Conservation (phyloP, 2,113 vertebrate species). For the Pungitius pungitius region DNA sequence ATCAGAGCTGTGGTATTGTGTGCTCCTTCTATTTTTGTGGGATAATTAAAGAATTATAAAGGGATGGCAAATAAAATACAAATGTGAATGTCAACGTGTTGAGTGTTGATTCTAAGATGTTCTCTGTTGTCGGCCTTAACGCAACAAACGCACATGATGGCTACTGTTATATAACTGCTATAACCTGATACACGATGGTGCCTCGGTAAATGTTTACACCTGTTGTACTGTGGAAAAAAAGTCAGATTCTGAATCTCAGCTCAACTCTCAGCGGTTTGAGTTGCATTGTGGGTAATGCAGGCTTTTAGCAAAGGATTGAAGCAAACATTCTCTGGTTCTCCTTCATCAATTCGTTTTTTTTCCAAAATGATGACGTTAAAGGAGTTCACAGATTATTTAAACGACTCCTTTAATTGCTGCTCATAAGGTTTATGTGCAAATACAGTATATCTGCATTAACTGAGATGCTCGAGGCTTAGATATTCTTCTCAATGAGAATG, state of each 20-base stretch:
- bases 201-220: no score
- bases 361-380: neutral
- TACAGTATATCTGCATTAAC: neutral
- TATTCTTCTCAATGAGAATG: neutral
- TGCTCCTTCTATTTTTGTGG: conserved; percentile 83
- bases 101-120: conserved; percentile 53
- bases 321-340: neutral
- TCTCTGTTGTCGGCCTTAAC: neutral
- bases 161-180: no score
- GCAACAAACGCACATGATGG: neutral
- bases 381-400: no score
- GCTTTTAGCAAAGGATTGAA: neutral
- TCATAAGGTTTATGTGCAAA: neutral
- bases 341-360: neutral
- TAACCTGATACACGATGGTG: neutral
- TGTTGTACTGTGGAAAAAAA: no score
- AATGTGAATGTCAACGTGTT: conserved; percentile 77
- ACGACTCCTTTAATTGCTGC: neutral
- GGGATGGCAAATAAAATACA: conserved; percentile 83
- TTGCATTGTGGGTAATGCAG: conserved; percentile 1
- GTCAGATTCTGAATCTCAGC: no score
- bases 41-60: conserved; percentile 76
- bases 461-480: neutral
- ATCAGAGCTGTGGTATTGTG: conserved; percentile 69
- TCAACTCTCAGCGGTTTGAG: neutral